Evolutionary conservation across 2,797 vertebrate species (phyloP).

Genomic region (Hippoglossus hippoglossus): DNA sequence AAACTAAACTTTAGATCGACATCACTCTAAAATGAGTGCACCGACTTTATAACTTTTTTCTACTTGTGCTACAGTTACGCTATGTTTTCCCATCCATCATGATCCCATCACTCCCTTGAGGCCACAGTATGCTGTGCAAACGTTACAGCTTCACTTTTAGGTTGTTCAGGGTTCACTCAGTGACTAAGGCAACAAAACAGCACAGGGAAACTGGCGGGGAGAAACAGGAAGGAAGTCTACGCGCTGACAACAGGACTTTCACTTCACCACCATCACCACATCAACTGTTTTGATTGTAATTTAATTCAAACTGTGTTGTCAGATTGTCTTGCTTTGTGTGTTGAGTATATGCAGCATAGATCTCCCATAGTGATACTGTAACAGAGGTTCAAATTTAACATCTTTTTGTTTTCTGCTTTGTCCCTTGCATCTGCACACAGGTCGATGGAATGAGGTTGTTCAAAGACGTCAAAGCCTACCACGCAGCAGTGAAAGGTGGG

Average conservation of each 20-base stretch:
- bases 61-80: no score
- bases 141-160: no score
- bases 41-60: no score
- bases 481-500: constrained; percentile 90
- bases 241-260: constrained; percentile 49
- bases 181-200: not conserved
- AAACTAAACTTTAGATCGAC: not conserved
- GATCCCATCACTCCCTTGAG: no score
- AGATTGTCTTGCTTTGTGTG: rapidly evolving
- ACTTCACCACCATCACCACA: constrained; percentile 44
- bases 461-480: constrained; percentile 92
- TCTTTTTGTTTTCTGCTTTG: not conserved
- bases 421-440: constrained; percentile 73
- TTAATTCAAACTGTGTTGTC: constrained; percentile 17
- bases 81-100: no score
- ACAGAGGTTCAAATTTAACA: not conserved
- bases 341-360: not conserved
- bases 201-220: constrained; percentile 14
- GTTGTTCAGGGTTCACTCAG: not conserved
- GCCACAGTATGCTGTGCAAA: no score
- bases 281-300: constrained; percentile 2
- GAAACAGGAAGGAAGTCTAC: constrained; percentile 60
- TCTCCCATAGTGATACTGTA: not conserved
- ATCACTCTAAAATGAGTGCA: not conserved
- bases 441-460: constrained; percentile 87